Conservation (phyloP, 2,888 invertebrate species). For the Tuberolachnus salignus region DNA sequence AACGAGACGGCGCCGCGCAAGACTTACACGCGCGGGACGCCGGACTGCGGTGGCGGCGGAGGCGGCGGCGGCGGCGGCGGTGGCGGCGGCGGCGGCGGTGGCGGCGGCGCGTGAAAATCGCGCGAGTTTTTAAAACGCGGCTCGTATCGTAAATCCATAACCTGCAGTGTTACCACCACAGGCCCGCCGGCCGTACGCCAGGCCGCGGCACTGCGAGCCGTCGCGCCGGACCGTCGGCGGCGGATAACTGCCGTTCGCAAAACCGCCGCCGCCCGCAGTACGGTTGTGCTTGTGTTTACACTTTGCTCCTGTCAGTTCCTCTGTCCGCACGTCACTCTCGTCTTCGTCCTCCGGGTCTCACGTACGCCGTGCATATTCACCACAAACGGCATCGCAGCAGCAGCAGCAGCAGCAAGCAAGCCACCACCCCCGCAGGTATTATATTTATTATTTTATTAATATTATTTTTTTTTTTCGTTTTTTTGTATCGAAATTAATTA, state of each 20-base stretch:
- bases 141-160: neutral
- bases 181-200: neutral
- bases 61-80: too few relatives aligned
- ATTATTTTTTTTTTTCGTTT: too few relatives aligned
- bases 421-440: neutral
- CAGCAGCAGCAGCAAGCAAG: neutral
- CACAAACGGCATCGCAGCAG: too few relatives aligned
- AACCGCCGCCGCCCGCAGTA: neutral
- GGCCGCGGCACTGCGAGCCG: neutral
- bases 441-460: neutral
- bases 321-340: neutral
- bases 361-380: too few relatives aligned
- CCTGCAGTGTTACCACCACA: neutral
- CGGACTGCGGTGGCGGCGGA: too few relatives aligned
- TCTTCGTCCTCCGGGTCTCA: neutral
- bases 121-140: neutral
- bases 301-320: neutral
- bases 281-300: neutral
- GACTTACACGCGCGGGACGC: too few relatives aligned
- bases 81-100: too few relatives aligned
- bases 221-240: neutral
- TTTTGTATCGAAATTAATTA: neutral
- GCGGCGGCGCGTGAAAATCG: too few relatives aligned
- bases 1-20: too few relatives aligned
- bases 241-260: constrained; percentile 14